Evolutionary conservation across 2,888 invertebrate genomes (phyloP), one percentile per base, ranked within the genome.

Genomic region (Drosophila vallismaia): DNA sequence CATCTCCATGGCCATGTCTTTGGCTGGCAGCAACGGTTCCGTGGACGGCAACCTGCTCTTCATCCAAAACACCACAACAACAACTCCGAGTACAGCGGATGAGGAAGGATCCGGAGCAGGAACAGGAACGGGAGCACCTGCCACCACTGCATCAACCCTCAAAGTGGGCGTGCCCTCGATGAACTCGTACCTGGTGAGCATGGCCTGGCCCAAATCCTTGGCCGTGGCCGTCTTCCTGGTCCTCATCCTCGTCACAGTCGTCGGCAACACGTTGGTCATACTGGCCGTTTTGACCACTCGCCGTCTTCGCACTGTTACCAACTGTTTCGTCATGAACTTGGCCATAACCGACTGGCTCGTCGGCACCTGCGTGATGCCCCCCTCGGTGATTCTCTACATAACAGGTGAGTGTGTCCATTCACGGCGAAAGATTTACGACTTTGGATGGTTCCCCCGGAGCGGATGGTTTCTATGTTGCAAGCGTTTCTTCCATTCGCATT

Each of bases 321-420:
- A 99, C 90, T 97, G 97, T 89, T 98, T 98, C 92, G 98, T 99
- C 71, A 97, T 97, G 88, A 98, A 97, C 64, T 92, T 99, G 89
- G 98, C 98, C 0, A 95, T 96, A 0, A 98, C 98, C 31, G 99
- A 99, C 93, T 94, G 98, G 92, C 91, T 98, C 75, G 97, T 99
- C 0, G 99, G 98, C 2, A 94, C 97, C 14, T 96, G 97, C 83
- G 98, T 99, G 0, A 96, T 99, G 95, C 99, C 98, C 4, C 97
- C 97, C 50, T 97, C 97, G 10, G 97, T 98, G 48, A 95, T 96
- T 53, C 94, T 96, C 66, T 95, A 96, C 92, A 93, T 97, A 74
- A 94, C 94, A 92, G 97, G 97, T 94, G 92, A 95, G 94, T 42
- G 40, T 90, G 33, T 44, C 49, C 63, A 50, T 29, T 24, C 51